These are phyloP conservation scores for Dryobates pubescens DNA, from an alignment of 2,797 vertebrate species.

Conservation along the genomic window DNA sequence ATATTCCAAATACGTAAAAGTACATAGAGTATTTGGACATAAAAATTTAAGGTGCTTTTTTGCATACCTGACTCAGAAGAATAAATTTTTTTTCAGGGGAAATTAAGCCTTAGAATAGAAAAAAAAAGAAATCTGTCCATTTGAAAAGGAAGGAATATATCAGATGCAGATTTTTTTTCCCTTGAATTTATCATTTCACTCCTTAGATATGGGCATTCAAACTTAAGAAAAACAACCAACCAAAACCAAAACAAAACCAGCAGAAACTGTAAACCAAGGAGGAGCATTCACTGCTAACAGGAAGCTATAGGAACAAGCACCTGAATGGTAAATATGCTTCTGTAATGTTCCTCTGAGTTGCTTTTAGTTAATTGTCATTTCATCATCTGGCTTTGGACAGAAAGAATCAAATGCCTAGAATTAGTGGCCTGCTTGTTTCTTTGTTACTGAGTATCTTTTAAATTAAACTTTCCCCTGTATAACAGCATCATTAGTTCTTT, in stretches of 20 bases:
- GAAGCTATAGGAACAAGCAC: background rate
- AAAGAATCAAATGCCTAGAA: background rate
- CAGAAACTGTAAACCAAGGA: background rate
- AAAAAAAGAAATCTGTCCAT: background rate
- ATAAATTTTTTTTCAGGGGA: background rate
- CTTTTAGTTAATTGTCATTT: background rate
- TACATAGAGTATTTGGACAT: background rate
- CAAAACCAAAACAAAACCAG: background rate
- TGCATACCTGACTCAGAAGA: background rate
- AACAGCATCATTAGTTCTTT: background rate
- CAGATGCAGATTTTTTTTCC: background rate
- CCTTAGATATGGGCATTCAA: background rate
- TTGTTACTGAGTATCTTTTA: background rate
- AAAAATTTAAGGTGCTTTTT: background rate
- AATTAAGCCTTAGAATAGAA: background rate
- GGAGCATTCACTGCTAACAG: background rate
- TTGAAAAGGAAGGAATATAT: background rate
- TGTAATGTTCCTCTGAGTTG: background rate
- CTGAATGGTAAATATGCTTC: background rate
- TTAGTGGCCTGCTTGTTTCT: background rate
- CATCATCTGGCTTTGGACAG: background rate
- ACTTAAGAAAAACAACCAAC: background rate
- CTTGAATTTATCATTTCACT: background rate
- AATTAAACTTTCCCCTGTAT: background rate
- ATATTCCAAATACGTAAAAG: background rate